phyloP scores from a whole-genome alignment of 1,140 invertebrate genomes.

The Neodiprion virginianus region DNA sequence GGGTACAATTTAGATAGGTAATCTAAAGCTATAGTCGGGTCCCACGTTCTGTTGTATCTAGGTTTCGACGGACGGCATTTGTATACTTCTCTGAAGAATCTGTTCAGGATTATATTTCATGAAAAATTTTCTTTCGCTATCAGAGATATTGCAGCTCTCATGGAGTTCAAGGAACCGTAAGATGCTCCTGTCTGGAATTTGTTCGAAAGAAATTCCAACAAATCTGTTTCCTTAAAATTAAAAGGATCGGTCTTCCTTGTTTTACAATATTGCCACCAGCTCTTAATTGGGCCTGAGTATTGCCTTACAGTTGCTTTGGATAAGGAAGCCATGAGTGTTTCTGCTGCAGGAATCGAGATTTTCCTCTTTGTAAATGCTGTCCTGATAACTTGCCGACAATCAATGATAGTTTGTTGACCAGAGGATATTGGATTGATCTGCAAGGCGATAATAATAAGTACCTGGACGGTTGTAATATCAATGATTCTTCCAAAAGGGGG shows the following conservation, averaged over 20 bases:
- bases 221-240: background rate
- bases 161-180: too few relatives aligned
- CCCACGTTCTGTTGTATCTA: too few relatives aligned
- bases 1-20: constrained; percentile 17
- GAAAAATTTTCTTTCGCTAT: too few relatives aligned
- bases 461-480: background rate
- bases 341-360: constrained; percentile 19
- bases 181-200: constrained; percentile 19
- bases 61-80: too few relatives aligned
- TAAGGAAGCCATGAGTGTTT: constrained; percentile 19
- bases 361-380: constrained; percentile 9
- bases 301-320: constrained; percentile 23
- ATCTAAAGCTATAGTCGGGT: background rate
- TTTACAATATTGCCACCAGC: constrained; percentile 11
- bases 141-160: too few relatives aligned
- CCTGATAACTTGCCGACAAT: constrained; percentile 26
- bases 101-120: too few relatives aligned
- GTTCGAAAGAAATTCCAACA: constrained; percentile 21
- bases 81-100: too few relatives aligned
- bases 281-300: constrained; percentile 22
- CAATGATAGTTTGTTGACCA: constrained; percentile 20
- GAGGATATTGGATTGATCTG: constrained; percentile 12
- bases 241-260: background rate
- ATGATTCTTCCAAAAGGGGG: constrained; percentile 12
- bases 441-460: constrained; percentile 2